These are phyloP conservation scores for Vidua macroura DNA, from an alignment of 2,113 vertebrate species.

Conservation along the genomic window DNA sequence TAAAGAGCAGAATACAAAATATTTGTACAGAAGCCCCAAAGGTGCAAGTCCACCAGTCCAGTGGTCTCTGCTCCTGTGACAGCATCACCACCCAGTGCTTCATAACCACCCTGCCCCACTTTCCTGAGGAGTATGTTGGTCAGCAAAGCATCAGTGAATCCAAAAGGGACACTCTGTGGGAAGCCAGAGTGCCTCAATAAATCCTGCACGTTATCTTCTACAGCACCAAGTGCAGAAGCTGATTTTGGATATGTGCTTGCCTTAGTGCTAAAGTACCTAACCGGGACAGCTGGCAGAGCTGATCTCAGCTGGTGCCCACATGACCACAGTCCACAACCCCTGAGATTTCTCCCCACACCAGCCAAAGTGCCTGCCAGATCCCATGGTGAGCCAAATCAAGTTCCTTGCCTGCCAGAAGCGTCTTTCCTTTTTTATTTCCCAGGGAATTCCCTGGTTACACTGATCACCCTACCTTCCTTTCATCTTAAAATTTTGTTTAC, in stretches of 20 bases:
- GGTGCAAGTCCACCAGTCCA: not conserved
- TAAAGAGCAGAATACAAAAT: not conserved
- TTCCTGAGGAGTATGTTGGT: rapidly evolving
- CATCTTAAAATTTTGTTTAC: not conserved
- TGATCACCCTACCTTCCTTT: not conserved
- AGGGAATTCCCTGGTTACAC: not conserved
- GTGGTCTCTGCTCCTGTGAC: not conserved
- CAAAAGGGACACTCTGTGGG: rapidly evolving
- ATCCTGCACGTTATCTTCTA: not conserved
- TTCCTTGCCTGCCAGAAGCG: not conserved
- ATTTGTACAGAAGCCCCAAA: not conserved
- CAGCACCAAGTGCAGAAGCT: not conserved
- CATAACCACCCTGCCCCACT: not conserved
- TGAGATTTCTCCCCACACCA: not conserved
- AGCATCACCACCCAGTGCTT: not conserved
- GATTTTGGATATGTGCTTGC: not conserved
- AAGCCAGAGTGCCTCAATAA: rapidly evolving
- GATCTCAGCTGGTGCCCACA: not conserved
- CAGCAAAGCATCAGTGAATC: not conserved
- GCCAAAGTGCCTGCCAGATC: not conserved
- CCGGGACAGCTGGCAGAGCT: not conserved
- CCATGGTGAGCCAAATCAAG: not conserved
- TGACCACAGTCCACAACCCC: not conserved
- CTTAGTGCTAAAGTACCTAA: not conserved
- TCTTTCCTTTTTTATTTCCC: not conserved